Evolutionary conservation across 2,113 vertebrate species (phyloP).

Genomic region (Pedionomus torquatus): DNA sequence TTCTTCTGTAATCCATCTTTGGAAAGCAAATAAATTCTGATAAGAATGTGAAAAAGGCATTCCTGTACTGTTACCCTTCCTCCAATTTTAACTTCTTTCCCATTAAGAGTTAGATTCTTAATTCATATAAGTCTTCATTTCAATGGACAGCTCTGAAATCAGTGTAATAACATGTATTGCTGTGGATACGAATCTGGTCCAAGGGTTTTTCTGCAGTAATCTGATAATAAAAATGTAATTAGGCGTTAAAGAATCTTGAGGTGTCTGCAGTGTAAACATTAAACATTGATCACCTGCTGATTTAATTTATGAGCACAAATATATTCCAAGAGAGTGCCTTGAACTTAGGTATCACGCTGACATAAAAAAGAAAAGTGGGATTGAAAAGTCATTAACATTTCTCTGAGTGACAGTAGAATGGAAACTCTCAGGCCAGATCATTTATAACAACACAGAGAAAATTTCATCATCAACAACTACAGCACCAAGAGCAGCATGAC

Average conservation of each 20-base stretch:
- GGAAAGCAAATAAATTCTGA: background rate
- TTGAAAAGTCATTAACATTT: constrained; percentile 33
- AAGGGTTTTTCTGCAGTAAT: constrained; percentile 34
- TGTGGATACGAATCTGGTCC: background rate
- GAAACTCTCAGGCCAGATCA: background rate
- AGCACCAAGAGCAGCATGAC: background rate
- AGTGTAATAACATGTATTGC: background rate
- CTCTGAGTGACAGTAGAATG: background rate
- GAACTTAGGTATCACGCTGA: constrained; percentile 35
- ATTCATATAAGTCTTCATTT: background rate
- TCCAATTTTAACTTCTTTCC: background rate
- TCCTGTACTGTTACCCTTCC: background rate
- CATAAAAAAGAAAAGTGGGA: background rate
- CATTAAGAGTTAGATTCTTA: background rate
- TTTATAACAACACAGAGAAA: background rate
- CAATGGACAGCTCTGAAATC: background rate
- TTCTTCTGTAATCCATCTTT: background rate
- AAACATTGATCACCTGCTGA: constrained; percentile 70
- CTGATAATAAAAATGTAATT: constrained; percentile 60
- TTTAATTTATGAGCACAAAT: constrained; percentile 67
- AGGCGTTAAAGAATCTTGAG: constrained; percentile 58
- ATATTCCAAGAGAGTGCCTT: constrained; percentile 52
- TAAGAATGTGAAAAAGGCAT: background rate
- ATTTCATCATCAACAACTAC: background rate
- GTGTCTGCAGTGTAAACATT: constrained; percentile 71